Conservation (phyloP, 2,888 invertebrate species). For the Hydraecia micacea region DNA sequence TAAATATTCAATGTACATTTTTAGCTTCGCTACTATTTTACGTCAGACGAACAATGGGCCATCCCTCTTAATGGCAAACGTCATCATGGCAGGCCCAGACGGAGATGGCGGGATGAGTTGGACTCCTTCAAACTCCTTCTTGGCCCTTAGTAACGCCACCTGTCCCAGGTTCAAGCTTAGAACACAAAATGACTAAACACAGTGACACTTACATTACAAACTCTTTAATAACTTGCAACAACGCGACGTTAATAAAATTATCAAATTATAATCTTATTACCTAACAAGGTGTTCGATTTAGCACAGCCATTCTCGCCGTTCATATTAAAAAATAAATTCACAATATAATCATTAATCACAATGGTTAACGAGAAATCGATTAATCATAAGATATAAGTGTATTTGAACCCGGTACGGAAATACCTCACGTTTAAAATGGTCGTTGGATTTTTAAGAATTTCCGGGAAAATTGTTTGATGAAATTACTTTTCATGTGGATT, state of each 20-base stretch:
- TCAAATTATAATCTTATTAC: slow-evolving; percentile 32
- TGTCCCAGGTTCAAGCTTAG: background rate
- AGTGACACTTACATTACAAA: slow-evolving; percentile 3
- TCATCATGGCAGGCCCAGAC: no score
- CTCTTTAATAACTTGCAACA: slow-evolving; percentile 13
- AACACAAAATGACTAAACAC: background rate
- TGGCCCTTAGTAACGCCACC: slow-evolving; percentile 7
- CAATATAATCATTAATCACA: slow-evolving; percentile 59
- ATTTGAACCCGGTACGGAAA: slow-evolving; percentile 60
- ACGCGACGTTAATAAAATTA: slow-evolving; percentile 28
- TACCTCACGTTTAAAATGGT: slow-evolving; percentile 54
- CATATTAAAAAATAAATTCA: slow-evolving; percentile 52
- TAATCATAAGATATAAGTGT: slow-evolving; percentile 56
- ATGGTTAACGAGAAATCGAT: slow-evolving; percentile 57
- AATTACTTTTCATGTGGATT: slow-evolving; percentile 17
- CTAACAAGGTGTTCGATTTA: slow-evolving; percentile 49
- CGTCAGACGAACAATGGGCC: no score
- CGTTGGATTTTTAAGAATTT: slow-evolving; percentile 41
- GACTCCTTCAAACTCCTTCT: no score
- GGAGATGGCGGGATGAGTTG: no score
- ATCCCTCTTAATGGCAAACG: no score
- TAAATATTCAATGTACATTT: no score
- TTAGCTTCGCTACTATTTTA: no score
- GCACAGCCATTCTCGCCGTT: slow-evolving; percentile 25
- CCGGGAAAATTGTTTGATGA: slow-evolving; percentile 44